Conservation (phyloP, 2,113 vertebrate species). For the Uropsilus gracilis region DNA sequence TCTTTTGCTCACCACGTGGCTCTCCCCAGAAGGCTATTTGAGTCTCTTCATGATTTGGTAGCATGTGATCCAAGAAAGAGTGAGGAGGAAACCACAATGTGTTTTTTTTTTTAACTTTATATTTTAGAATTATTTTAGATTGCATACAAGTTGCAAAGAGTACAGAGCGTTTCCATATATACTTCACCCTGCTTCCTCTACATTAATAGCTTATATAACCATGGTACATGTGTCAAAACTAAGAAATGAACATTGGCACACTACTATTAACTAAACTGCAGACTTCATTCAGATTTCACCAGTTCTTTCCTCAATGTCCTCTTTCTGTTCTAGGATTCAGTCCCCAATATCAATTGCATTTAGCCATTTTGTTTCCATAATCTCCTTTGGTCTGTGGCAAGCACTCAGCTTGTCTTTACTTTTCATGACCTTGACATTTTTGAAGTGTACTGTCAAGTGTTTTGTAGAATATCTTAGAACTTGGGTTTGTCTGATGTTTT, state of each 20-base stretch:
- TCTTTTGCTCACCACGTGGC: not conserved
- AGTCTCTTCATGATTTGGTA: not conserved
- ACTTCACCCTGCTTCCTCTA: not conserved
- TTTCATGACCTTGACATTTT: slow-evolving; percentile 35
- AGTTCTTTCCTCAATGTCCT: not conserved
- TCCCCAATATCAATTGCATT: not conserved
- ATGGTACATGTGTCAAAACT: slow-evolving; percentile 29
- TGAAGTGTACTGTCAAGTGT: not conserved
- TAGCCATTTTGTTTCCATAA: not conserved
- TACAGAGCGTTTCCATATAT: not conserved
- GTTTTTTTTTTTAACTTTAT: not conserved
- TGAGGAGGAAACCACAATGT: not conserved
- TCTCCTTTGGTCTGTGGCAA: not conserved
- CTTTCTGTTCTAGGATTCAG: slow-evolving; percentile 3
- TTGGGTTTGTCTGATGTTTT: not conserved
- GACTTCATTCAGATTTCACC: not conserved
- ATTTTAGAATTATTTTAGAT: slow-evolving; percentile 15
- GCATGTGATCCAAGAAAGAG: not conserved
- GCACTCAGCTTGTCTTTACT: not conserved
- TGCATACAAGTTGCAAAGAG: slow-evolving; percentile 6
- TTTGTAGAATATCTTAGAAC: not conserved
- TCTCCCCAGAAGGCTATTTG: not conserved
- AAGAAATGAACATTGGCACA: not conserved
- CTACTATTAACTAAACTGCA: not conserved
- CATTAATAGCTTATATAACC: not conserved